Evolutionary conservation across 2,113 vertebrate species (phyloP).

Genomic region (Ovis aries): DNA sequence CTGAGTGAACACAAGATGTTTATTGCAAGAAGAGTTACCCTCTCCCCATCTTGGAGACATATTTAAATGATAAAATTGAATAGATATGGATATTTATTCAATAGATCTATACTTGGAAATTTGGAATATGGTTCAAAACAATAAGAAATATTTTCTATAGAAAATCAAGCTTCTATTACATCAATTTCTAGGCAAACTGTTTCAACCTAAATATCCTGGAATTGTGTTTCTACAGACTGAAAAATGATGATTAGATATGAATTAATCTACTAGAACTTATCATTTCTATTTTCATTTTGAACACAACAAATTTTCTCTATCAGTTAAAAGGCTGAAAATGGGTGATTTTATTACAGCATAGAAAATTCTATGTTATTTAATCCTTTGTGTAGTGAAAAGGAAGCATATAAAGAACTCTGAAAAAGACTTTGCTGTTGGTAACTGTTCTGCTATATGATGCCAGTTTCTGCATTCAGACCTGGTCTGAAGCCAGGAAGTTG

Average conservation of each 20-base stretch:
- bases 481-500: constrained; percentile 7
- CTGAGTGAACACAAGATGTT: neutral
- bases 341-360: constrained; percentile 36
- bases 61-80: constrained; percentile 34
- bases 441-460: constrained; percentile 21
- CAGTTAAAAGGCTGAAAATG: constrained; percentile 45
- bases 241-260: constrained; percentile 32
- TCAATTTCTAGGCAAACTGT: constrained; percentile 38
- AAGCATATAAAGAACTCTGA: constrained; percentile 46
- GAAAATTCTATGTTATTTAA: constrained; percentile 39
- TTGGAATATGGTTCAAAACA: constrained; percentile 3
- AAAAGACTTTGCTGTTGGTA: constrained; percentile 41
- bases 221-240: neutral
- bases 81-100: neutral
- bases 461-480: constrained; percentile 37
- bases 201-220: constrained; percentile 17
- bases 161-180: constrained; percentile 40
- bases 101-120: constrained; percentile 11
- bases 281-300: constrained; percentile 51
- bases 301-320: constrained; percentile 30
- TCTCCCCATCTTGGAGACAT: neutral
- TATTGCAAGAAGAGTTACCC: neutral
- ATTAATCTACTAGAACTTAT: neutral
- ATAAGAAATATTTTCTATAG: constrained; percentile 15
- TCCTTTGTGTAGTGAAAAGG: constrained; percentile 33